Conservation (phyloP, 2,888 invertebrate genomes). For the Theretra japonica region DNA sequence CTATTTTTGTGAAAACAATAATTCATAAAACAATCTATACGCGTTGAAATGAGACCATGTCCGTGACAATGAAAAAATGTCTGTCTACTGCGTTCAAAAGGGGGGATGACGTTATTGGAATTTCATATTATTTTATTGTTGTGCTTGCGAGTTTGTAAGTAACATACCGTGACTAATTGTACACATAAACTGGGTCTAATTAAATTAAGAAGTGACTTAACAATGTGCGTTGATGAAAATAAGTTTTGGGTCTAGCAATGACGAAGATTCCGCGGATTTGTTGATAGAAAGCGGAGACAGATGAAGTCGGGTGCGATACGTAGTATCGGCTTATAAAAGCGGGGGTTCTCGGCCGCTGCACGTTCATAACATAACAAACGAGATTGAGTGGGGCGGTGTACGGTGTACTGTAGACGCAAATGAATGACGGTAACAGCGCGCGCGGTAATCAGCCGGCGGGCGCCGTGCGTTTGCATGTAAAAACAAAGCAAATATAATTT, state of each 20-base stretch:
- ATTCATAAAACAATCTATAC: too few species aligned
- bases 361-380: constrained; percentile 82
- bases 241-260: background rate
- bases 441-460: constrained; percentile 76
- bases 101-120: too few species aligned
- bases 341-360: constrained; percentile 62
- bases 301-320: constrained; percentile 67
- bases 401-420: constrained; percentile 72
- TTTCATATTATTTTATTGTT: too few species aligned
- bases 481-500: constrained; percentile 73
- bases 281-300: constrained; percentile 54
- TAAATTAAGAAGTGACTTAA: too few species aligned
- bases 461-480: constrained; percentile 70
- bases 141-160: too few species aligned
- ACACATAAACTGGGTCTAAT: too few species aligned
- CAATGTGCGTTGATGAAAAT: background rate
- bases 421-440: constrained; percentile 77
- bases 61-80: too few species aligned
- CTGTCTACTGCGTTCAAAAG: too few species aligned
- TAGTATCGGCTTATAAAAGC: constrained; percentile 76
- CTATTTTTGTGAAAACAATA: background rate
- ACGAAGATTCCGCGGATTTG: background rate
- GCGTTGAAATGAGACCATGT: too few species aligned
- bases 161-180: too few species aligned
- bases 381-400: constrained; percentile 79